Evolutionary conservation across 2,113 vertebrate species (phyloP).

Genomic region (Fregata magnificens): DNA sequence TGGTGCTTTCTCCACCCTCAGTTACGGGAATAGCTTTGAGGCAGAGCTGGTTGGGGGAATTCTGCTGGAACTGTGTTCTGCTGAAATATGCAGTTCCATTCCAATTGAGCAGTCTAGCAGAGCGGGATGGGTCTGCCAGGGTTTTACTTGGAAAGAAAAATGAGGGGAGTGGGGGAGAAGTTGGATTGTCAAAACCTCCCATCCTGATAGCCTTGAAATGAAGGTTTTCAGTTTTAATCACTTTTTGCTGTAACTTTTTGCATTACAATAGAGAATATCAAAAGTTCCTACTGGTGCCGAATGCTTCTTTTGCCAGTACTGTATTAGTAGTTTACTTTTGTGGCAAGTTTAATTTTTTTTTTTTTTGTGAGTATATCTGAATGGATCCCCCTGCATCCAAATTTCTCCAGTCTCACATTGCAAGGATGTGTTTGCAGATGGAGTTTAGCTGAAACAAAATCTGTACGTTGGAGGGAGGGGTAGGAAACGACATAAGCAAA

Average conservation of each 20-base stretch:
- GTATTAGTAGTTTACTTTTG: neutral
- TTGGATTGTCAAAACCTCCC: neutral
- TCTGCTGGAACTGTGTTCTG: neutral
- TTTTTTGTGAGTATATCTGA: neutral
- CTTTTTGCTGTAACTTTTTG: neutral
- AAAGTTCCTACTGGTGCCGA: neutral
- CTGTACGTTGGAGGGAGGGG: neutral
- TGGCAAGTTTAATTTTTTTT: neutral
- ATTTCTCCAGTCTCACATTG: fast-evolving
- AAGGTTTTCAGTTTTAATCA: neutral
- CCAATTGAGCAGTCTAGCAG: neutral
- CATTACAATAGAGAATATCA: neutral
- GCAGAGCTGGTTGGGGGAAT: neutral
- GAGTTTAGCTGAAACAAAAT: neutral
- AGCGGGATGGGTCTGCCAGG: neutral
- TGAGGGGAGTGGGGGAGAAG: neutral
- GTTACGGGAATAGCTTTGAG: neutral
- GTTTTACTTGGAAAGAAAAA: conserved; percentile 1
- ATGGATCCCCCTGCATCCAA: neutral
- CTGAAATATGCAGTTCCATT: neutral
- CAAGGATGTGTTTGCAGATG: neutral
- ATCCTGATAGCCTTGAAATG: neutral
- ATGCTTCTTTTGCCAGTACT: neutral
- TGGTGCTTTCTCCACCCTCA: neutral
- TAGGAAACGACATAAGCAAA: neutral